A percentile compares a stretch with the other conserved stretches of the same genome.
Evolutionary conservation across 2,888 invertebrate species (phyloP).

Genomic region (Ctenicera cuprea): DNA sequence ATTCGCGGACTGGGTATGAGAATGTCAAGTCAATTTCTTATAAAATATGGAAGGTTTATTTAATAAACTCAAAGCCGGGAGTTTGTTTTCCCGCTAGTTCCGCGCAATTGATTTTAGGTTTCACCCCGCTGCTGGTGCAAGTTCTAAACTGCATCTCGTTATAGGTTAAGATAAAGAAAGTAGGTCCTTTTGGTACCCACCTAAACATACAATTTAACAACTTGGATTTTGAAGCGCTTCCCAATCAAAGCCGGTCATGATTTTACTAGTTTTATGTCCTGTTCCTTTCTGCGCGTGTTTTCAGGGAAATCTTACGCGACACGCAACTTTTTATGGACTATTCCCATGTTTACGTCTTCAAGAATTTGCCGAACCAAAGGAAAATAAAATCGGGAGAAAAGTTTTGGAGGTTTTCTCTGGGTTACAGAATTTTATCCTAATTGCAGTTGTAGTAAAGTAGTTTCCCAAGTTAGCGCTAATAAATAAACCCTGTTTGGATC

Average conservation of each 20-base stretch:
- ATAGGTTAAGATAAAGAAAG: background rate
- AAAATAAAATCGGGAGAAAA: conserved; percentile 24
- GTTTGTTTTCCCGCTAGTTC: conserved; percentile 49
- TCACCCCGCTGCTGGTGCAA: conserved; percentile 32
- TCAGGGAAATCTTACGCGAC: conserved; percentile 38
- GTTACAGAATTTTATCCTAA: conserved; percentile 22
- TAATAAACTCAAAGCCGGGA: conserved; percentile 57
- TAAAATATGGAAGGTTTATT: conserved; percentile 60
- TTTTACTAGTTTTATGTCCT: conserved; percentile 35
- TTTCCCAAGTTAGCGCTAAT: background rate
- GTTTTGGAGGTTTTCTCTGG: conserved; percentile 14
- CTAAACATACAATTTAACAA: conserved; percentile 24
- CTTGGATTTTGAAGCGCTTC: conserved; percentile 26
- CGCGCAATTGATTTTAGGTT: conserved; percentile 57
- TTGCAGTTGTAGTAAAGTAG: conserved; percentile 14
- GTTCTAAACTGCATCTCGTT: conserved; percentile 33
- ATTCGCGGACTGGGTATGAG: conserved; percentile 53
- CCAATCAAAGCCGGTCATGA: conserved; percentile 35
- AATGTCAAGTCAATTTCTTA: conserved; percentile 60
- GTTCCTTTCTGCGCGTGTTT: conserved; percentile 28
- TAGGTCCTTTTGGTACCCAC: background rate
- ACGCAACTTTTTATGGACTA: conserved; percentile 46
- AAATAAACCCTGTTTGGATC: background rate
- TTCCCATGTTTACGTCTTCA: conserved; percentile 41
- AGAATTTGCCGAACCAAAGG: conserved; percentile 36